These are phyloP conservation scores for Drosophila sordidapex DNA, from an alignment of 2,888 invertebrate genomes.

Conservation along the genomic window DNA sequence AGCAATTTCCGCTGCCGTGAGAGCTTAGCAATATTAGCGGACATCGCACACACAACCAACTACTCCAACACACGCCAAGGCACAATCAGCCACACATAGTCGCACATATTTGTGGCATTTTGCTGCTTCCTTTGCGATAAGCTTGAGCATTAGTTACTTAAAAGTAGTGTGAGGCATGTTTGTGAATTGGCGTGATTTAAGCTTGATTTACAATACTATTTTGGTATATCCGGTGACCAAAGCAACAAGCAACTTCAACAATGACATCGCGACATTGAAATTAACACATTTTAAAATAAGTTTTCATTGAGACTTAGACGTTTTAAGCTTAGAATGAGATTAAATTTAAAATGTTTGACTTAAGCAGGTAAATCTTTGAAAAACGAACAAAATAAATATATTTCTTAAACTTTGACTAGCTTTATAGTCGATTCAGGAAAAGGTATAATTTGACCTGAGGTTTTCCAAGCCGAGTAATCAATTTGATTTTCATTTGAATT, in stretches of 20 bases:
- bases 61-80: constrained; percentile 11
- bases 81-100: constrained; percentile 23
- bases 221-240: constrained; percentile 31
- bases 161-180: constrained; percentile 35
- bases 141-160: constrained; percentile 59
- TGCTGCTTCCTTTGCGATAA: constrained; percentile 59
- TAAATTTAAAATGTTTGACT: background rate
- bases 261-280: constrained; percentile 4
- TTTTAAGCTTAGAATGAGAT: background rate
- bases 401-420: background rate
- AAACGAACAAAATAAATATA: background rate
- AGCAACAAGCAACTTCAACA: background rate
- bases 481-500: background rate
- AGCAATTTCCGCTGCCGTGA: constrained; percentile 77
- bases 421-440: background rate
- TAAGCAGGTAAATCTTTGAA: background rate
- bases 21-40: constrained; percentile 75
- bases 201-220: constrained; percentile 48
- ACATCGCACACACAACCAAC: constrained; percentile 39
- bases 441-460: background rate
- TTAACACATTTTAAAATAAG: background rate
- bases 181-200: constrained; percentile 52
- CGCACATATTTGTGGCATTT: constrained; percentile 62
- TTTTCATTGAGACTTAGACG: background rate
- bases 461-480: background rate